Percentiles rank a stretch among this genome's conserved stretches.
These are phyloP conservation scores for Drosophila pseudoobscura DNA, from an alignment of 1,140 invertebrate genomes.

Conservation along the genomic window DNA sequence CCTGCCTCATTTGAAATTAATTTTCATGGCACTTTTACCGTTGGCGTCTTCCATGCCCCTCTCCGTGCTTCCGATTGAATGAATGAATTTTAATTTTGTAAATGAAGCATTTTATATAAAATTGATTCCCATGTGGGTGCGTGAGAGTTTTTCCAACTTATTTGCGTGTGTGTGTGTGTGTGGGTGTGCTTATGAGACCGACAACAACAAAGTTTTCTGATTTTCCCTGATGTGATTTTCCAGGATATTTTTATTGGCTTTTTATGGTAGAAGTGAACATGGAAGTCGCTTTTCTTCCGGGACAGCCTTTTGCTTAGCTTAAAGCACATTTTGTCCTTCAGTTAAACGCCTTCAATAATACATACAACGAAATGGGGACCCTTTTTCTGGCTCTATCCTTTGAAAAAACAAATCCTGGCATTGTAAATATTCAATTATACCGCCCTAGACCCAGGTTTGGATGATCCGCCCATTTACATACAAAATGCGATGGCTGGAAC, in stretches of 20 bases:
- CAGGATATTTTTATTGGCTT: slow-evolving; percentile 7
- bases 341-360: neutral
- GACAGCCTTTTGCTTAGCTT: slow-evolving; percentile 4
- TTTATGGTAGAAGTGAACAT: slow-evolving; percentile 10
- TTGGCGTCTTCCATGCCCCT: neutral
- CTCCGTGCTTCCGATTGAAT: neutral
- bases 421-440: slow-evolving; percentile 55
- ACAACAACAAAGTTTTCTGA: too few relatives aligned
- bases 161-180: neutral
- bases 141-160: slow-evolving; percentile 1
- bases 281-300: neutral
- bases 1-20: slow-evolving; percentile 24
- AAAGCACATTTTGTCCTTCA: too few relatives aligned
- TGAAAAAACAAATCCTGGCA: slow-evolving; percentile 5
- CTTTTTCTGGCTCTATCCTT: neutral
- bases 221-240: neutral
- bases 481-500: slow-evolving; percentile 7
- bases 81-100: slow-evolving; percentile 51
- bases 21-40: slow-evolving; percentile 41
- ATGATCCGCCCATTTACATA: slow-evolving; percentile 28
- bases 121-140: slow-evolving; percentile 33
- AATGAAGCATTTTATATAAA: slow-evolving; percentile 56
- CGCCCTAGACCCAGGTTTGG: neutral
- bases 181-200: neutral
- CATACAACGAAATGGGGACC: neutral